phyloP scores from a whole-genome alignment of 2,113 vertebrate genomes.

The Fulica atra region DNA sequence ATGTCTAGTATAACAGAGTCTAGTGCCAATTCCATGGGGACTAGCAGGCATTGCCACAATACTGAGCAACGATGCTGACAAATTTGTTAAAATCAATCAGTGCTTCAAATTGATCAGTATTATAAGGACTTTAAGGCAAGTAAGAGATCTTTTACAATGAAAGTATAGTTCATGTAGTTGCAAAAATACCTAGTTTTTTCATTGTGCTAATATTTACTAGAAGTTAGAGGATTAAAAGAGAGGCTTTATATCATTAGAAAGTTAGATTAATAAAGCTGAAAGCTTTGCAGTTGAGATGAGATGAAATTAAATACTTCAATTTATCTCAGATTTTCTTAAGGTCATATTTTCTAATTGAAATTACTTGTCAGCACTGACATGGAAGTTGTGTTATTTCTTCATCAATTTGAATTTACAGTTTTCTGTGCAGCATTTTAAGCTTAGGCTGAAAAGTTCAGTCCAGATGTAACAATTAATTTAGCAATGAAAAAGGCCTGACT shows the following conservation, averaged over 20 bases:
- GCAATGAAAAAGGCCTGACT: not conserved
- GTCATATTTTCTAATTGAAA: constrained; percentile 14
- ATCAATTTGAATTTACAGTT: not conserved
- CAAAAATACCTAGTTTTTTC: not conserved
- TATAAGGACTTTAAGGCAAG: not conserved
- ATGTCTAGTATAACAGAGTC: not conserved
- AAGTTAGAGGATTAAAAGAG: not conserved
- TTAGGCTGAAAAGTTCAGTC: not conserved
- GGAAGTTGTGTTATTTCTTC: not conserved
- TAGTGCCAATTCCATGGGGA: not conserved
- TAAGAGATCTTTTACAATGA: not conserved
- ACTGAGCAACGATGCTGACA: not conserved
- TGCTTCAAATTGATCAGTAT: not conserved
- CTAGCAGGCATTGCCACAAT: not conserved
- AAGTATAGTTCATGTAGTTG: not conserved
- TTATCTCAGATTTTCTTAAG: constrained; percentile 23
- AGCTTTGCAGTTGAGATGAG: not conserved
- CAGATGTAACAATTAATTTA: not conserved
- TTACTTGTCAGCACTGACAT: not conserved
- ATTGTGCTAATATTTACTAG: not conserved
- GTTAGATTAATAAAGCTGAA: not conserved
- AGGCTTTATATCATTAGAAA: not conserved
- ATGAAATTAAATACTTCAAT: not conserved
- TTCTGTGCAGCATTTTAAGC: not conserved
- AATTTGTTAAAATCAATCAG: not conserved